Evolutionary conservation across 2,888 invertebrate genomes (phyloP).

Genomic region (Dusona sp.): DNA sequence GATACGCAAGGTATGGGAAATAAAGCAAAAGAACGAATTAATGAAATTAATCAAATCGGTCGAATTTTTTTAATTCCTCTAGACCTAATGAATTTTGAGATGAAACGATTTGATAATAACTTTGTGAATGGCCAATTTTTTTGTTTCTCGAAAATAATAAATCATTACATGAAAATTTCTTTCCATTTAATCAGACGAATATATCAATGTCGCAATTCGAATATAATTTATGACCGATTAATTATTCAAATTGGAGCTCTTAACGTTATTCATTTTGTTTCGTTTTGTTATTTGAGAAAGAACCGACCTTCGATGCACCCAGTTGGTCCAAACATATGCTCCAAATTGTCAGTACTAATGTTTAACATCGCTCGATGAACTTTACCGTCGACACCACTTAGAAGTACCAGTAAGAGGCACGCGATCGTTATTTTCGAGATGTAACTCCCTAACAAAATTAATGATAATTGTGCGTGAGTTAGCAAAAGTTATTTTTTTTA

Average conservation of each 20-base stretch:
- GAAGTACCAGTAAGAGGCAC: slow-evolving; percentile 71
- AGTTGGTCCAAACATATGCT: slow-evolving; percentile 81
- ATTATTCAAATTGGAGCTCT: neutral
- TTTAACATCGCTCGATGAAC: slow-evolving; percentile 72
- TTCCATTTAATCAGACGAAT: no score
- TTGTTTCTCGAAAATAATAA: neutral
- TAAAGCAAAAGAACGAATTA: neutral
- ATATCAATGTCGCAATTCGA: no score
- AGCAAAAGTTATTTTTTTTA: slow-evolving; percentile 41
- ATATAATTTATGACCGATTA: neutral
- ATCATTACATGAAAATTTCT: neutral
- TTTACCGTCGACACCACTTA: slow-evolving; percentile 74
- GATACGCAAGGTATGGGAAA: neutral
- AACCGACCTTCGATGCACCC: slow-evolving; percentile 84
- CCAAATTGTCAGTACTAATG: slow-evolving; percentile 77
- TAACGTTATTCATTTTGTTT: slow-evolving; percentile 30
- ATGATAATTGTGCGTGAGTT: slow-evolving; percentile 69
- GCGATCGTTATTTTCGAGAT: slow-evolving; percentile 71
- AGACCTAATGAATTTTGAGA: neutral
- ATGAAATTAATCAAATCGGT: neutral
- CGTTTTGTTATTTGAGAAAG: slow-evolving; percentile 69
- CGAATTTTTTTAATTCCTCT: neutral
- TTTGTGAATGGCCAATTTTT: no score
- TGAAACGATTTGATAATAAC: neutral
- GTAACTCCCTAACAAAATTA: slow-evolving; percentile 72